These are phyloP conservation scores for Lagria hirta DNA, from an alignment of 2,888 invertebrate species.

Conservation along the genomic window DNA sequence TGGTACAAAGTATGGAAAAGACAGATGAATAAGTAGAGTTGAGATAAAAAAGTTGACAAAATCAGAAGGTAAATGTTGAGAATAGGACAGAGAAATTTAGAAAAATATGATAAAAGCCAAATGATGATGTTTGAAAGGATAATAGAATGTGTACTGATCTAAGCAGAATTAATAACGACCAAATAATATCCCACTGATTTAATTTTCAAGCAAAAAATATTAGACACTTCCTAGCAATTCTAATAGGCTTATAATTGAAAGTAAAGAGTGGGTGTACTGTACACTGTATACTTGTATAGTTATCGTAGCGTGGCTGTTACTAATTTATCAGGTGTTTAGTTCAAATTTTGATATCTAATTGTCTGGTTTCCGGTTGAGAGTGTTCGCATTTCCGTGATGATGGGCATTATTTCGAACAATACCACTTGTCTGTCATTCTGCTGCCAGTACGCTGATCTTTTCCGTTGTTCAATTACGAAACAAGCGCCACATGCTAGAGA, in stretches of 20 bases:
- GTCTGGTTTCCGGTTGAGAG: constrained; percentile 44
- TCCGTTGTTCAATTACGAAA: constrained; percentile 35
- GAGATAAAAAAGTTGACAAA: too few species aligned
- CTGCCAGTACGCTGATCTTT: constrained; percentile 45
- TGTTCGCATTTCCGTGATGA: constrained; percentile 47
- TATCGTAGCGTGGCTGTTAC: constrained; percentile 40
- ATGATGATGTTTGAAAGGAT: too few species aligned
- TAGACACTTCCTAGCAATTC: constrained; percentile 29
- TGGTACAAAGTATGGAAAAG: too few species aligned
- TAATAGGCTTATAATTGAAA: constrained; percentile 39
- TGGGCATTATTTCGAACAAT: constrained; percentile 47
- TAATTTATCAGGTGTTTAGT: constrained; percentile 51
- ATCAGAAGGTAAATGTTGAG: too few species aligned
- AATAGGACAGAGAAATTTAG: too few species aligned
- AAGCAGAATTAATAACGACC: too few species aligned
- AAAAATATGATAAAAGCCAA: too few species aligned
- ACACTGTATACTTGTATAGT: constrained; percentile 36
- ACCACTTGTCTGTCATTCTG: constrained; percentile 51
- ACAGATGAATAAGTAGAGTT: too few species aligned
- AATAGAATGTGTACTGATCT: too few species aligned
- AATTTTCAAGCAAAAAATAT: constrained; percentile 13
- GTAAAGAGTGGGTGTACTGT: too few species aligned
- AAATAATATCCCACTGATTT: too few species aligned
- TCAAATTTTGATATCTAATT: constrained; percentile 48
- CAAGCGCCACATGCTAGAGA: constrained; percentile 48